Percentiles rank a stretch among this genome's conserved stretches.
phyloP scores from a whole-genome alignment of 2,113 vertebrate genomes.

The Spermophilus dauricus region DNA sequence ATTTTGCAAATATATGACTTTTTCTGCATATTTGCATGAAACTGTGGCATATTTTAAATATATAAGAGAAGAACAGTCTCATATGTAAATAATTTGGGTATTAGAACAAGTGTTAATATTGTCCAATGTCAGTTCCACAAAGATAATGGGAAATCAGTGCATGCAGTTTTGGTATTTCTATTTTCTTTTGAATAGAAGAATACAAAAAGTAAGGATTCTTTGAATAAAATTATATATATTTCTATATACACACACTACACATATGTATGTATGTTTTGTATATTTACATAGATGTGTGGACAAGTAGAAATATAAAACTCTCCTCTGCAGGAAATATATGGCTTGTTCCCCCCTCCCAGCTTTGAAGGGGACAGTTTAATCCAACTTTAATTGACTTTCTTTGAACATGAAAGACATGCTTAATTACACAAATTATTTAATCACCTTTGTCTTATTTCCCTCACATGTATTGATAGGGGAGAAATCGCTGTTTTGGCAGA shows the following conservation, averaged over 20 bases:
- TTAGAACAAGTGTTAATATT: neutral
- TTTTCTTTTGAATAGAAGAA: neutral
- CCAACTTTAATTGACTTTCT: neutral
- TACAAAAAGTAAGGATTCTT: neutral
- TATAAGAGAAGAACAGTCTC: neutral
- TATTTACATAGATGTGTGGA: neutral
- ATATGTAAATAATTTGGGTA: neutral
- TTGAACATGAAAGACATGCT: neutral
- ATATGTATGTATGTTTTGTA: neutral
- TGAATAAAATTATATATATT: neutral
- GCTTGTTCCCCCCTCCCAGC: neutral
- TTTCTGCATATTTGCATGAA: slow-evolving; percentile 25
- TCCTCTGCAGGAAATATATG: neutral
- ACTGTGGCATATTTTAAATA: neutral
- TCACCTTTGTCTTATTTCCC: neutral
- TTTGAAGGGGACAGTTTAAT: neutral
- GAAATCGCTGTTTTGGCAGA: neutral
- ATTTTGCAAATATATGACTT: neutral
- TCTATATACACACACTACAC: too few relatives aligned
- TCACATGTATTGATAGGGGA: neutral
- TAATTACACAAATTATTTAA: neutral
- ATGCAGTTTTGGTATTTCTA: neutral
- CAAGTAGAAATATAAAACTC: neutral
- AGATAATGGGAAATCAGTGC: neutral
- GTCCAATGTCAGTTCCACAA: neutral